Evolutionary conservation across 2,888 invertebrate genomes (phyloP), one percentile per base, ranked within the genome.

Genomic region (Ceramica pisi): DNA sequence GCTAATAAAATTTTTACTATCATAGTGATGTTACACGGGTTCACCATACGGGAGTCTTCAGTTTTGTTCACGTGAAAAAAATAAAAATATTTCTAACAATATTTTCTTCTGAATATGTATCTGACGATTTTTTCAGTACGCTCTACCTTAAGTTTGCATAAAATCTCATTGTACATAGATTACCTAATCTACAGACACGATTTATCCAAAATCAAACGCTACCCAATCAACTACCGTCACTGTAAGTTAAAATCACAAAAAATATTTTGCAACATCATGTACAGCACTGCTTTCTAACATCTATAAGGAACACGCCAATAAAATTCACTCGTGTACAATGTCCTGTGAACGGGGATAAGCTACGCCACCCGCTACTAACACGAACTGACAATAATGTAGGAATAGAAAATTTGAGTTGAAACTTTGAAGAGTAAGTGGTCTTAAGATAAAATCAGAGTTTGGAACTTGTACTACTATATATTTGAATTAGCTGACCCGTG

Each of bases 301-400:
- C 10, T 5, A 0, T 3, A 44, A 6, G 35, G 55, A 72, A 56
- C 9, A 48, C 19, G 35, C 44, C 65, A 50, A 44, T 66, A 57
- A 65, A 57, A 26, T 57, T 75, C 26, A 44, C 56, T 66, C 35
- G 67, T 66, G 35, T 35, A 16, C 56, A 56, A 50, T 41, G 55
- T 56, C 31, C 16, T 41, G 48, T 48, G 53, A 55, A 41, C 31
- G 41, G n/a, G 46, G 46, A 74, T 55, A 74, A 48, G 74, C 16
- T 16, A 41, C 31, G 7, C 21, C 7, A 10, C 12, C 72, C 50
- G n/a, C 46, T 23, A 48, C 19, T 48, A 50, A 56, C 56, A 56
- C 12, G 56, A 56, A 74, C 48, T 56, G 48, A 75, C 65, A 35
- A 16, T 41, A 51, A 19, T 38, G 48, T 26, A 31, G 8, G 7